Conservation (phyloP, 2,113 vertebrate genomes). For the Trogon surrucura region DNA sequence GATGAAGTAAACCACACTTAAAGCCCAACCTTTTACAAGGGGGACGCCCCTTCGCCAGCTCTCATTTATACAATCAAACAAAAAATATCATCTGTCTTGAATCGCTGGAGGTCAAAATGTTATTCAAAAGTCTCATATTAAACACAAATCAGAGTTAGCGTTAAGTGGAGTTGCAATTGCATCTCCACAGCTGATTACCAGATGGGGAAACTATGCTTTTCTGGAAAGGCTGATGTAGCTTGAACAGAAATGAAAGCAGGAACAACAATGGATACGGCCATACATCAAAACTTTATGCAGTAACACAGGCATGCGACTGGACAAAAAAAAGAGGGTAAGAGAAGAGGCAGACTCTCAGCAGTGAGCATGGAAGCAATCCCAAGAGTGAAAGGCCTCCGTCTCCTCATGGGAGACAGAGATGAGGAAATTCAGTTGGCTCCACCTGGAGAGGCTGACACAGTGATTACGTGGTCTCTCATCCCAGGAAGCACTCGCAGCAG, state of each 20-base stretch:
- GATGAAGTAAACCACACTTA: not conserved
- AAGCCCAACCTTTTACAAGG: not conserved
- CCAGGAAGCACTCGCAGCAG: not conserved
- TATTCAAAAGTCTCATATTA: not conserved
- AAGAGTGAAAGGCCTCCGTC: not conserved
- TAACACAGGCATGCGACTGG: accelerated
- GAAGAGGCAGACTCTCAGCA: not conserved
- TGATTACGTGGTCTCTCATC: not conserved
- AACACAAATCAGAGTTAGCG: not conserved
- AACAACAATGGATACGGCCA: not conserved
- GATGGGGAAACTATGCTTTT: conserved; percentile 6
- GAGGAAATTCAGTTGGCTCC: not conserved
- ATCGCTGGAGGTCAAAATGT: not conserved
- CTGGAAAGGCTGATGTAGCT: not conserved
- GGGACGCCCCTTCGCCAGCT: not conserved
- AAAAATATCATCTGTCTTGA: not conserved
- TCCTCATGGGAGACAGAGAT: not conserved
- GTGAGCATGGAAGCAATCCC: not conserved
- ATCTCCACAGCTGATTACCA: conserved; percentile 7
- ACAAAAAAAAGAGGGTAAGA: not conserved
- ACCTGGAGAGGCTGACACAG: conserved; percentile 1
- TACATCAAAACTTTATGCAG: not conserved
- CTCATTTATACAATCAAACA: not conserved
- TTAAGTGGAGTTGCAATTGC: not conserved
- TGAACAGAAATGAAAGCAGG: not conserved